These are phyloP conservation scores for Gryllus bimaculatus DNA, from an alignment of 1,140 invertebrate species.

Conservation along the genomic window DNA sequence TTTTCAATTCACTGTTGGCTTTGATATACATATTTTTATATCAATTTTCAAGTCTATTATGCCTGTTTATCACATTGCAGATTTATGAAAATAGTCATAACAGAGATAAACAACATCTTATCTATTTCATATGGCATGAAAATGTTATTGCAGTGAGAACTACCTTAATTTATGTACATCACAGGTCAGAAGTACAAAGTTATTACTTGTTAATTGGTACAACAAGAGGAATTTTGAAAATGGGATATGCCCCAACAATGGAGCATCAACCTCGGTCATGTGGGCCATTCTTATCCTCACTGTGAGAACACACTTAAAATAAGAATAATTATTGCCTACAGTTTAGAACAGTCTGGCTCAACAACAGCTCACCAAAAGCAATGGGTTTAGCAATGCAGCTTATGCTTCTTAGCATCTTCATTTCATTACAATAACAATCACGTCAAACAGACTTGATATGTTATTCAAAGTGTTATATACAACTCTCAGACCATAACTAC, in stretches of 20 bases:
- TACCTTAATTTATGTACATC: constrained; percentile 8
- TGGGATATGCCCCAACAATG: neutral
- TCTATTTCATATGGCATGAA: constrained; percentile 3
- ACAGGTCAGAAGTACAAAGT: constrained; percentile 8
- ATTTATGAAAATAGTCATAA: constrained; percentile 16
- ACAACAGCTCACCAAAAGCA: neutral
- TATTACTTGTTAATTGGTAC: constrained; percentile 5
- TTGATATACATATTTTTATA: neutral
- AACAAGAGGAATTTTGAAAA: constrained; percentile 1
- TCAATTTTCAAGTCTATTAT: constrained; percentile 6
- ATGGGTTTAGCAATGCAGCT: neutral
- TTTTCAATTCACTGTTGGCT: neutral
- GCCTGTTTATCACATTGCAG: neutral
- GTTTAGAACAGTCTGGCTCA: neutral
- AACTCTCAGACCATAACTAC: neutral
- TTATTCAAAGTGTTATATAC: neutral
- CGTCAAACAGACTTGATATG: neutral
- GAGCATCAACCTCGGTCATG: neutral
- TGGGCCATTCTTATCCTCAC: neutral
- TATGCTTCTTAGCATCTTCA: neutral
- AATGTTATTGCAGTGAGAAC: constrained; percentile 14
- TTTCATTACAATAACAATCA: neutral
- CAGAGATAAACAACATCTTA: constrained; percentile 8
- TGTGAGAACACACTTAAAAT: neutral
- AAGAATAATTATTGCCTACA: neutral